A percentile compares a stretch with the other conserved stretches of the same genome.
Conservation (phyloP, 2,888 invertebrate genomes). For the Drosophila robusta region DNA sequence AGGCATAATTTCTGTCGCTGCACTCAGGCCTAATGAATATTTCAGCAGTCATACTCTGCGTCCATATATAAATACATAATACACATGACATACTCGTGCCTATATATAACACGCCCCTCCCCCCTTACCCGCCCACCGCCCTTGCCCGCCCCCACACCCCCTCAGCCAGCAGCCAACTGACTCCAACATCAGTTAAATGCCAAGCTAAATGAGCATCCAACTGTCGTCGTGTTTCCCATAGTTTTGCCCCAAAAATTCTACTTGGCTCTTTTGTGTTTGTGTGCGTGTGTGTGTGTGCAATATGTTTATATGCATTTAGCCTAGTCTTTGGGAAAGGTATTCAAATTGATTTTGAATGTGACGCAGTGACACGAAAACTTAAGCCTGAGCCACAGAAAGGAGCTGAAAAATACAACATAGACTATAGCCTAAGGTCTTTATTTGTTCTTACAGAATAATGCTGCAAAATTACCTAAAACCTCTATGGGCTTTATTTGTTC, state of each 20-base stretch:
- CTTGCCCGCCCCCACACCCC: not conserved
- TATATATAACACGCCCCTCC: not conserved
- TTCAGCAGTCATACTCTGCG: constrained; percentile 51
- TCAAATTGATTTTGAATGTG: constrained; percentile 20
- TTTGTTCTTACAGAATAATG: too few species aligned
- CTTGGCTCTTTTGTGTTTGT: not conserved
- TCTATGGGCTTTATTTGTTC: too few species aligned
- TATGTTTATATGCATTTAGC: constrained; percentile 2
- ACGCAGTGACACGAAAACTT: constrained; percentile 19
- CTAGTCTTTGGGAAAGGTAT: not conserved
- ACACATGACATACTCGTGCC: constrained; percentile 28
- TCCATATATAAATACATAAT: constrained; percentile 57
- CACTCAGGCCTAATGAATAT: constrained; percentile 79
- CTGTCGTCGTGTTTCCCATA: constrained; percentile 16
- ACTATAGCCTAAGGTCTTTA: too few species aligned
- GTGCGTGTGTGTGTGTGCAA: too few species aligned
- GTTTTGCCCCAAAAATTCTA: not conserved
- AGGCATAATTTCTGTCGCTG: constrained; percentile 75
- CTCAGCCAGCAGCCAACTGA: not conserved
- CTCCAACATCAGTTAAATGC: constrained; percentile 51
- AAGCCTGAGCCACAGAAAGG: too few species aligned
- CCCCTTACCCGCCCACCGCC: not conserved
- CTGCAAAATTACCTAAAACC: too few species aligned
- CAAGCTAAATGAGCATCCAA: constrained; percentile 41
- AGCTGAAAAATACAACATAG: not conserved